A percentile compares a stretch with the other conserved stretches of the same genome.
Conservation (phyloP, 2,797 vertebrate genomes). For the Sciaenops ocellatus region DNA sequence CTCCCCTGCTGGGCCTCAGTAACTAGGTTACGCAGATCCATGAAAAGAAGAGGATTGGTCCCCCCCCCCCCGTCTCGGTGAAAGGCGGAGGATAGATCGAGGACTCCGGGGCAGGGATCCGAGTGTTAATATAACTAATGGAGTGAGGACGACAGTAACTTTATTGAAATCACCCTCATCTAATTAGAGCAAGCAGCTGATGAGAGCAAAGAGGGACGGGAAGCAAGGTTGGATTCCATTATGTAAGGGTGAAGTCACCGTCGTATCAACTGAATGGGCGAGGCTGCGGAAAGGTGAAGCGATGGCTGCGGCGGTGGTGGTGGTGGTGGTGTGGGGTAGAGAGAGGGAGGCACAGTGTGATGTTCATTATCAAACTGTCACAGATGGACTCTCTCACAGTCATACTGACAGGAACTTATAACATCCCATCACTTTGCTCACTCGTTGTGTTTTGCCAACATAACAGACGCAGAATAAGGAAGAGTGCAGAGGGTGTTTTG, state of each 20-base stretch:
- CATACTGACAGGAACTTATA: slow-evolving; percentile 22
- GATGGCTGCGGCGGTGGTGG: background rate
- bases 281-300: slow-evolving; percentile 60
- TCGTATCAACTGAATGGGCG: slow-evolving; percentile 49
- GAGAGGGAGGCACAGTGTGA: slow-evolving; percentile 6
- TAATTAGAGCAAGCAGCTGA: slow-evolving; percentile 79
- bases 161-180: slow-evolving; percentile 83
- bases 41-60: slow-evolving; percentile 71
- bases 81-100: slow-evolving; percentile 71
- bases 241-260: slow-evolving; percentile 67
- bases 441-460: slow-evolving; percentile 6
- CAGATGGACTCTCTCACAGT: slow-evolving; percentile 21
- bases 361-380: slow-evolving; percentile 53
- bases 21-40: slow-evolving; percentile 85
- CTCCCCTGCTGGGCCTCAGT: slow-evolving; percentile 83
- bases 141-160: slow-evolving; percentile 79
- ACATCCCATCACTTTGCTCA: slow-evolving; percentile 39
- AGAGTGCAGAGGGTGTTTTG: background rate
- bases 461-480: slow-evolving; percentile 15
- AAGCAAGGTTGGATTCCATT: slow-evolving; percentile 66
- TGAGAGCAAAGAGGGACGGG: slow-evolving; percentile 61
- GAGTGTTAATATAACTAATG: slow-evolving; percentile 85
- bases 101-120: slow-evolving; percentile 68
- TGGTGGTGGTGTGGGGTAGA: background rate
- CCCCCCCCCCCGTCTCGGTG: slow-evolving; percentile 65